Conservation (phyloP, 2,888 invertebrate genomes). For the Bhutanitis thaidina region DNA sequence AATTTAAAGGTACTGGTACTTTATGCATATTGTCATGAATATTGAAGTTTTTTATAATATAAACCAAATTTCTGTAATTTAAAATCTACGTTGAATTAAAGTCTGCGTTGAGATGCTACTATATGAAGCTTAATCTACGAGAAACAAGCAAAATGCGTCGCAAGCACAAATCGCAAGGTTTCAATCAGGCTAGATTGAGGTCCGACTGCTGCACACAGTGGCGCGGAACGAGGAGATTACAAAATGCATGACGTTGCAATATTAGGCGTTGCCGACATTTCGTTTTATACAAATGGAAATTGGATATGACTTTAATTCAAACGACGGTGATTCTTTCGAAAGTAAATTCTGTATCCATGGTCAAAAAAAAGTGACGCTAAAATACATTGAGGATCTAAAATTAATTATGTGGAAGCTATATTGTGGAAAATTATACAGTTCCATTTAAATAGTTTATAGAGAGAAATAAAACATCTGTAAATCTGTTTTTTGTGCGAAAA, state of each 20-base stretch:
- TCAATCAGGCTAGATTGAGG: constrained; percentile 70
- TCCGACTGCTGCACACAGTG: constrained; percentile 36
- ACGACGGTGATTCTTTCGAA: background rate
- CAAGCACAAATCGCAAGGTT: constrained; percentile 56
- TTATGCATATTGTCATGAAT: background rate
- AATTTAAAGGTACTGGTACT: no score
- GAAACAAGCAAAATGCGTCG: constrained; percentile 46
- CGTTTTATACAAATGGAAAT: constrained; percentile 62
- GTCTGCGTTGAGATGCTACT: background rate
- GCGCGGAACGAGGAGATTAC: constrained; percentile 42
- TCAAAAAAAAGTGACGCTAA: no score
- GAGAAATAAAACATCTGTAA: no score
- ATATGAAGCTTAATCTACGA: constrained; percentile 20
- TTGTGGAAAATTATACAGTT: no score
- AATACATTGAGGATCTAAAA: no score
- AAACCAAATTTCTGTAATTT: no score
- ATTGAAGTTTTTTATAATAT: no score
- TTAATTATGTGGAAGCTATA: no score
- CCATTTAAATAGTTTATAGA: no score
- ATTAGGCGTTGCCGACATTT: constrained; percentile 41
- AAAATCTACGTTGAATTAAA: no score
- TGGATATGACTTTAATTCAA: constrained; percentile 55
- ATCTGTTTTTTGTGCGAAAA: no score
- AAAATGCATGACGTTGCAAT: constrained; percentile 68
- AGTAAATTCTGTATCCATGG: no score